Evolutionary conservation across 2,797 vertebrate species (phyloP).

Genomic region (Sebastes oblongus): DNA sequence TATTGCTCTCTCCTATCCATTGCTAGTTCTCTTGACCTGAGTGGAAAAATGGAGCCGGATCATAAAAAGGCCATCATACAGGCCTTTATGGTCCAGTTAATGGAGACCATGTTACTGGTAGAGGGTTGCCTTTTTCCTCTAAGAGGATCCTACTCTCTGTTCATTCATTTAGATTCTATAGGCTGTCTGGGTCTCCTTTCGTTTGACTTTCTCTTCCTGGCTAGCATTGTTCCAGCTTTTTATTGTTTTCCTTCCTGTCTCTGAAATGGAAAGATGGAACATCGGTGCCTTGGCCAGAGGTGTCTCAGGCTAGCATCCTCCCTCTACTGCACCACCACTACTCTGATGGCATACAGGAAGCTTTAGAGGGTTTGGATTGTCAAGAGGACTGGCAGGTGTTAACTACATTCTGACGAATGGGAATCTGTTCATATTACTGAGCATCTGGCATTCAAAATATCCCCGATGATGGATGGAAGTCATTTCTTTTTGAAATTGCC

Average conservation of each 20-base stretch:
- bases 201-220: conserved; percentile 14
- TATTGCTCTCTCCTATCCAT: conserved; percentile 15
- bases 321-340: background rate
- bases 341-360: background rate
- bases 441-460: conserved; percentile 31
- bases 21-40: conserved; percentile 25
- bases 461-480: conserved; percentile 36
- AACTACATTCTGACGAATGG: conserved; percentile 36
- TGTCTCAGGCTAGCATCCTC: background rate
- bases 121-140: conserved; percentile 17
- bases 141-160: conserved; percentile 16
- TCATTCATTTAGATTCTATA: conserved; percentile 23
- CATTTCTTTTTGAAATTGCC: conserved; percentile 22
- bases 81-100: conserved; percentile 45
- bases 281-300: background rate
- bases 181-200: background rate
- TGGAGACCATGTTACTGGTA: conserved; percentile 33
- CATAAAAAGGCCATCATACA: conserved; percentile 41
- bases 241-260: conserved; percentile 17
- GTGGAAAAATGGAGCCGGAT: conserved; percentile 38
- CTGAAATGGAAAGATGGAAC: conserved; percentile 1
- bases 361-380: conserved; percentile 4
- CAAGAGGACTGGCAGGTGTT: conserved; percentile 16
- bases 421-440: conserved; percentile 28
- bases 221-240: background rate